Percentiles rank a stretch among this genome's conserved stretches.
Evolutionary conservation across 2,797 vertebrate species (phyloP).

Genomic region (Syndactyla subalaris): DNA sequence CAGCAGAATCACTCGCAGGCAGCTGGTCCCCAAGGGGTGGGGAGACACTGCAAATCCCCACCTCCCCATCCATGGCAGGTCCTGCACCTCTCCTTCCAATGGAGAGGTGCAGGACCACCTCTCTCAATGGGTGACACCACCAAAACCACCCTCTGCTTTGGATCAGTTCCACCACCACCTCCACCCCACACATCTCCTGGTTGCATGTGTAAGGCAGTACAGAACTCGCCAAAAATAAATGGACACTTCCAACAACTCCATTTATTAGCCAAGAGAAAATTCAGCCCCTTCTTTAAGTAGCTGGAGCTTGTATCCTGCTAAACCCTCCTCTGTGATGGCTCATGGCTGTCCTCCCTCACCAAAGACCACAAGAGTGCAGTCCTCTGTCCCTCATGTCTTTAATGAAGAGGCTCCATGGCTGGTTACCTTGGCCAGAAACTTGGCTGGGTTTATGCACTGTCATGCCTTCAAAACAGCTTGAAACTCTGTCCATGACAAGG

Average conservation of each 20-base stretch:
- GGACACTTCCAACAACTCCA: neutral
- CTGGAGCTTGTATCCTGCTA: neutral
- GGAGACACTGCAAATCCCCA: neutral
- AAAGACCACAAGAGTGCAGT: rapidly evolving
- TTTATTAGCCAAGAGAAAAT: neutral
- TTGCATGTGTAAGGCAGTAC: rapidly evolving
- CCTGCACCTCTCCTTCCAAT: neutral
- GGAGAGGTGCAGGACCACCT: no score
- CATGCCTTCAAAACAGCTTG: neutral
- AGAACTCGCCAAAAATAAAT: neutral
- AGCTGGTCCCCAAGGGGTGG: neutral
- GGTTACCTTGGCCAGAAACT: neutral
- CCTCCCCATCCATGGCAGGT: neutral
- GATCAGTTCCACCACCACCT: rapidly evolving
- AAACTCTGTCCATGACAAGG: rapidly evolving
- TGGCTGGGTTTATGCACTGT: neutral
- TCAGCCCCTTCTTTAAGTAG: neutral
- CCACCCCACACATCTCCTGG: rapidly evolving
- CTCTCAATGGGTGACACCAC: rapidly evolving
- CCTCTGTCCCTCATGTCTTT: neutral
- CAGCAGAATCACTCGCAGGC: neutral
- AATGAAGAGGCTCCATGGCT: rapidly evolving
- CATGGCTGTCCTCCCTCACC: neutral
- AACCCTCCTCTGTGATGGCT: neutral
- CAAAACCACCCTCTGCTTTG: neutral